Conservation (phyloP, 2,888 invertebrate genomes). For the Athetis lepigone region DNA sequence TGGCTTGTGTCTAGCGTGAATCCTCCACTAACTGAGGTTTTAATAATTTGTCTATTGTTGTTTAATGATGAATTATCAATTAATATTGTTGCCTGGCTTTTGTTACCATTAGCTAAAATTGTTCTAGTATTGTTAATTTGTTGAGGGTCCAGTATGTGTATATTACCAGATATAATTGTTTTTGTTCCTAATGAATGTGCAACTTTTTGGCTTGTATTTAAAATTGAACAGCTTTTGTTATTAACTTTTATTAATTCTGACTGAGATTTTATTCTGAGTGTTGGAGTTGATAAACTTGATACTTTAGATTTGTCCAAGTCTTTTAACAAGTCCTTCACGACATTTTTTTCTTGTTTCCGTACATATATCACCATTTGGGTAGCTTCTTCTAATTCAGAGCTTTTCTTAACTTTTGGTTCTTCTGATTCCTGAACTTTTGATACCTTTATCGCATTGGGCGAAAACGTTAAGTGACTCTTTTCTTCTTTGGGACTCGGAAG, state of each 20-base stretch:
- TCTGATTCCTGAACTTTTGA: constrained; percentile 86
- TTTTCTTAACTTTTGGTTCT: constrained; percentile 74
- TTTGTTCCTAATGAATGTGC: constrained; percentile 86
- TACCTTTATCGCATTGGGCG: constrained; percentile 93
- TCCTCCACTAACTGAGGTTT: constrained; percentile 83
- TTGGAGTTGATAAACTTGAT: constrained; percentile 73
- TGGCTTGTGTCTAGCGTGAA: constrained; percentile 84
- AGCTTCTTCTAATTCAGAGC: constrained; percentile 81
- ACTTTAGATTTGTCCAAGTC: constrained; percentile 89
- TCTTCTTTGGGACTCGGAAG: constrained; percentile 92
- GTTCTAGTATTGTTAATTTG: constrained; percentile 84
- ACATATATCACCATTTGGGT: constrained; percentile 88
- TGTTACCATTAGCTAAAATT: constrained; percentile 86
- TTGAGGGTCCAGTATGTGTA: constrained; percentile 88
- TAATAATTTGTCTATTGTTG: constrained; percentile 87
- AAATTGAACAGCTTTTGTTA: constrained; percentile 86
- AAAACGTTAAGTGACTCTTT: constrained; percentile 93
- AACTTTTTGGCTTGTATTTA: constrained; percentile 86
- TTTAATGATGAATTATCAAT: constrained; percentile 87
- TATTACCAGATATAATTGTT: constrained; percentile 89
- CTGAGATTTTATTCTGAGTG: constrained; percentile 85
- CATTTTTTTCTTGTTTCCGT: constrained; percentile 87
- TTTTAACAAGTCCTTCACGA: constrained; percentile 92
- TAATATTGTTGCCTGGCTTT: constrained; percentile 87
- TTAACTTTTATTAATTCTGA: constrained; percentile 86